A percentile compares a stretch with the other conserved stretches of the same genome.
phyloP scores from a whole-genome alignment of 2,888 invertebrate species.

The Pherbina coryleti region DNA sequence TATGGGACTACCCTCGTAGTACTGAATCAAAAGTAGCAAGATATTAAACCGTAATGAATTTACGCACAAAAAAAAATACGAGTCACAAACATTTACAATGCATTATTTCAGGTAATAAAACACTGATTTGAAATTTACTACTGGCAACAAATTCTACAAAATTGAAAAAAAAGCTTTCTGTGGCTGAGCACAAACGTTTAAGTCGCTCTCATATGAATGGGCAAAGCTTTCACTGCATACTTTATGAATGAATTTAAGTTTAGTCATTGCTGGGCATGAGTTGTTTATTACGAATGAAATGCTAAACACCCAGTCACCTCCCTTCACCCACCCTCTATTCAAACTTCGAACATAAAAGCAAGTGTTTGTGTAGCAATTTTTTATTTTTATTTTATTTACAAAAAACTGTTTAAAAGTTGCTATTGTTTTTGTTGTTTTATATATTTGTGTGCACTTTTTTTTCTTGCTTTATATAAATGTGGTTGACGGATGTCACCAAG shows the following conservation, averaged over 20 bases:
- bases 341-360: neutral
- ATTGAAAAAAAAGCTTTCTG: neutral
- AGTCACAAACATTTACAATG: no score
- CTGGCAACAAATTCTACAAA: no score
- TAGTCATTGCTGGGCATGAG: neutral
- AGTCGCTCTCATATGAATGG: neutral
- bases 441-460: neutral
- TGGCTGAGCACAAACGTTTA: no score
- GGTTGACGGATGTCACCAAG: conserved; percentile 20
- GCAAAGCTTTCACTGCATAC: neutral
- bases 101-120: no score
- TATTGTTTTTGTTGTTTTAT: neutral
- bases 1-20: no score
- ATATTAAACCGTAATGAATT: no score
- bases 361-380: neutral
- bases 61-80: no score
- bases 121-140: no score
- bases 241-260: conserved; percentile 25
- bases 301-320: neutral
- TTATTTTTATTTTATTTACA: neutral
- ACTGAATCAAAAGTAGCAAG: no score
- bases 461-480: neutral
- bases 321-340: neutral
- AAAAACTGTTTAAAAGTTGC: neutral
- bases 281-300: neutral